Conservation (phyloP, 2,113 vertebrate species). For the Cardinalis cardinalis region DNA sequence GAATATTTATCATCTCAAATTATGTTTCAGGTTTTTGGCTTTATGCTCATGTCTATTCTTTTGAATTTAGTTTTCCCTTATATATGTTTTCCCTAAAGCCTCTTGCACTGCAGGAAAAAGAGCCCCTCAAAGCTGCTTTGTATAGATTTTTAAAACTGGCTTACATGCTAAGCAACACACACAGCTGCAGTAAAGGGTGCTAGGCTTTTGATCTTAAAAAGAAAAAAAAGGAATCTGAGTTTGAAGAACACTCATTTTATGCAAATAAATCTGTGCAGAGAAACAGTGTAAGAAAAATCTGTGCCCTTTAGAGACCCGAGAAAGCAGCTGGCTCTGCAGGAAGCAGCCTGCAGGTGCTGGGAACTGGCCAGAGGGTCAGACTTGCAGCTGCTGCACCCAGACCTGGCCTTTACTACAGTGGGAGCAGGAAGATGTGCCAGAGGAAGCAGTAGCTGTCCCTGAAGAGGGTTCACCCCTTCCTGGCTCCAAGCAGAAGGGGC, state of each 20-base stretch:
- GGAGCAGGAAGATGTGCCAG: background rate
- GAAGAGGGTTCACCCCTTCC: background rate
- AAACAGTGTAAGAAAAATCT: background rate
- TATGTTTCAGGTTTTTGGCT: background rate
- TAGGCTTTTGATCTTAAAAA: background rate
- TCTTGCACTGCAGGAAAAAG: background rate
- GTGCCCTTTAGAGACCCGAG: background rate
- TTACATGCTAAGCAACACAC: background rate
- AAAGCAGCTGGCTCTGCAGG: background rate
- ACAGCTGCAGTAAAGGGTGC: background rate
- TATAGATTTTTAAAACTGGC: background rate
- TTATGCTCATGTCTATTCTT: background rate
- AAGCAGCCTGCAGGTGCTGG: constrained; percentile 27
- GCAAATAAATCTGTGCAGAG: constrained; percentile 9
- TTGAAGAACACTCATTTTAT: constrained; percentile 3
- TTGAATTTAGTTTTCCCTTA: background rate
- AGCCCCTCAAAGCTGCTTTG: background rate
- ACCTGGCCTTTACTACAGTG: background rate
- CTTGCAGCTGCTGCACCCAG: background rate
- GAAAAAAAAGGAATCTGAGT: background rate
- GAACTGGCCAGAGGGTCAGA: background rate
- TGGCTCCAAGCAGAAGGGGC: background rate
- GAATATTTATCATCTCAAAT: background rate
- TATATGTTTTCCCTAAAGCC: background rate
- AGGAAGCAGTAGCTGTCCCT: background rate